These are phyloP conservation scores for Sciurus niger DNA, from an alignment of 2,113 vertebrate species.

Conservation along the genomic window DNA sequence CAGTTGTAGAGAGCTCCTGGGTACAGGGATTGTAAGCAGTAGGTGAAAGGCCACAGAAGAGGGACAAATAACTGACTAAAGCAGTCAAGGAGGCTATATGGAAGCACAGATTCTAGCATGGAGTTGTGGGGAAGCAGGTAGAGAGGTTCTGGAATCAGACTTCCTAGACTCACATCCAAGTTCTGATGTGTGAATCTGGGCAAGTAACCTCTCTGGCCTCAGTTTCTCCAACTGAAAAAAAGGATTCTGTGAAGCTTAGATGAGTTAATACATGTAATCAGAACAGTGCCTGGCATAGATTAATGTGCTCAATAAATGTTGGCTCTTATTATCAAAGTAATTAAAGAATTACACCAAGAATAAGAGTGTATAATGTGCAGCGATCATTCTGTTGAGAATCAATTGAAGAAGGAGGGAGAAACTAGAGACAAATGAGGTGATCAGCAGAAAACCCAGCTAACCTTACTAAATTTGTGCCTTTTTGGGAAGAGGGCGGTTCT, in stretches of 20 bases:
- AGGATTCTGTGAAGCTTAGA: neutral
- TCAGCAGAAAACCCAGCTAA: neutral
- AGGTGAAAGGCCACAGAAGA: conserved; percentile 8
- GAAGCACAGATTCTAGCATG: neutral
- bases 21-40: neutral
- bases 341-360: conserved; percentile 17
- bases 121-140: no score
- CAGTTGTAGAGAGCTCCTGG: no score
- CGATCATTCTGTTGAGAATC: neutral
- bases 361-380: neutral
- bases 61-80: neutral
- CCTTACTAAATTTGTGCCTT: neutral
- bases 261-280: neutral
- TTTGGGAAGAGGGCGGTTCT: no score
- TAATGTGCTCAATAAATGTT: neutral
- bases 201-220: neutral
- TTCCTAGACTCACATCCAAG: neutral
- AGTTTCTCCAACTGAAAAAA: neutral
- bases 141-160: neutral
- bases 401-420: neutral
- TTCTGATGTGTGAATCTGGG: neutral
- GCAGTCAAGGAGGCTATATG: neutral
- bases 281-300: neutral
- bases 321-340: neutral
- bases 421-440: neutral